Evolutionary conservation across 2,888 invertebrate species (phyloP).

Genomic region (Auanema freiburgensis): DNA sequence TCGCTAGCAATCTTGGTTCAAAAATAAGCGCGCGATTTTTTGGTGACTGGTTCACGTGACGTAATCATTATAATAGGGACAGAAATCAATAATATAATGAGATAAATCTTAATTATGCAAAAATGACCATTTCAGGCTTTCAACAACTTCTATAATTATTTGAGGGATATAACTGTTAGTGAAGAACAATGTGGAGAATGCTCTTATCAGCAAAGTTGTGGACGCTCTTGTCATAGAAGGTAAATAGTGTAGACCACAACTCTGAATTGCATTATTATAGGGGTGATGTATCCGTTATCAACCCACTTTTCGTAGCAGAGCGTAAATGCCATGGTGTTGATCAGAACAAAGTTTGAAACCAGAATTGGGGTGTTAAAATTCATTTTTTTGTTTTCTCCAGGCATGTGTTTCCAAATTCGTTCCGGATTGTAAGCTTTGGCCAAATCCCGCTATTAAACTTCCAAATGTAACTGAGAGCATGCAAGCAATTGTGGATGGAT

Average conservation of each 20-base stretch:
- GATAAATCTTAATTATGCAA: not conserved
- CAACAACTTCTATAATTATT: slow-evolving; percentile 61
- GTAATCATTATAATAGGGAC: too few species aligned
- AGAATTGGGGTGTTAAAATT: not conserved
- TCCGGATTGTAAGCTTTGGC: slow-evolving; percentile 57
- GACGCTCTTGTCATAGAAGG: slow-evolving; percentile 59
- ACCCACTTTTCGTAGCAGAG: slow-evolving; percentile 63
- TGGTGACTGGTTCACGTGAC: too few species aligned
- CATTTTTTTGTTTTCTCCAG: slow-evolving; percentile 12
- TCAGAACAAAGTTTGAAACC: slow-evolving; percentile 36
- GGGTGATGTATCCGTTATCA: slow-evolving; percentile 55
- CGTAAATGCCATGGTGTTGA: slow-evolving; percentile 58
- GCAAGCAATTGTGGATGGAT: slow-evolving; percentile 56
- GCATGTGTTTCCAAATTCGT: slow-evolving; percentile 53
- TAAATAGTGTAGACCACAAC: slow-evolving; percentile 16
- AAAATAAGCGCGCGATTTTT: too few species aligned
- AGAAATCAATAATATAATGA: too few species aligned
- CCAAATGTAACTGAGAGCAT: slow-evolving; percentile 61
- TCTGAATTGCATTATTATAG: slow-evolving; percentile 31
- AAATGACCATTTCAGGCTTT: slow-evolving; percentile 46
- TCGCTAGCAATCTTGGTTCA: too few species aligned
- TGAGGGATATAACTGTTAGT: slow-evolving; percentile 54
- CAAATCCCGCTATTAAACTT: slow-evolving; percentile 49
- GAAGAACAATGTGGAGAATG: slow-evolving; percentile 60
- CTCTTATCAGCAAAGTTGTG: slow-evolving; percentile 60